Conservation (phyloP, 1,140 invertebrate species). For the Diabrotica virgifera region DNA sequence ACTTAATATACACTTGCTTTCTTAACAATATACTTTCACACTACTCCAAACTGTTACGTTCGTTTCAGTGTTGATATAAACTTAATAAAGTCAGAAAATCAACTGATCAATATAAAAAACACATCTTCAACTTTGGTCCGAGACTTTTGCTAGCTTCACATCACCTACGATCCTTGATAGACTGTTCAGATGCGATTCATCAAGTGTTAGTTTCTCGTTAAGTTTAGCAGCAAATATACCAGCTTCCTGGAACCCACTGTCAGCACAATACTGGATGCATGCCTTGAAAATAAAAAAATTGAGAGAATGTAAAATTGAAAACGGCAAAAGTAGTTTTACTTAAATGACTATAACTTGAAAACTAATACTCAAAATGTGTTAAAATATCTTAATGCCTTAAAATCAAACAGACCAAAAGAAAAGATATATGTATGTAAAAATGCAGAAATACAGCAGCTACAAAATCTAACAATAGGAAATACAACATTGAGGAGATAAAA, state of each 20-base stretch:
- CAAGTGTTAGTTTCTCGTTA: conserved; percentile 49
- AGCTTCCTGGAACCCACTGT: conserved; percentile 53
- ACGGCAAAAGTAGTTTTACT: not conserved
- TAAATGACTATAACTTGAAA: conserved; percentile 1
- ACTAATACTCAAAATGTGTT: conserved; percentile 5
- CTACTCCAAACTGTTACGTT: too few relatives aligned
- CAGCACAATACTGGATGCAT: conserved; percentile 54
- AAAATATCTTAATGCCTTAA: too few relatives aligned
- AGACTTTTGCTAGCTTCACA: not conserved
- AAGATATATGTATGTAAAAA: too few relatives aligned
- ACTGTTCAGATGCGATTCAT: conserved; percentile 49
- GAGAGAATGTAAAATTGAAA: conserved; percentile 7
- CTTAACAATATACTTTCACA: too few relatives aligned
- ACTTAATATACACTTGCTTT: too few relatives aligned
- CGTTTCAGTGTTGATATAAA: too few relatives aligned
- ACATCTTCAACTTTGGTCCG: not conserved
- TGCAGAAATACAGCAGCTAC: too few relatives aligned
- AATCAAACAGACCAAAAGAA: too few relatives aligned
- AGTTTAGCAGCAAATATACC: conserved; percentile 48
- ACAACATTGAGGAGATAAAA: too few relatives aligned
- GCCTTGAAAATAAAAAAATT: conserved; percentile 41
- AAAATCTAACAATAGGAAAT: too few relatives aligned
- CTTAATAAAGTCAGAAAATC: too few relatives aligned
- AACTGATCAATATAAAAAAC: too few relatives aligned
- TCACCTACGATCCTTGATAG: conserved; percentile 49